Evolutionary conservation across 2,888 invertebrate species (phyloP).

Genomic region (Polydesmus complanatus): DNA sequence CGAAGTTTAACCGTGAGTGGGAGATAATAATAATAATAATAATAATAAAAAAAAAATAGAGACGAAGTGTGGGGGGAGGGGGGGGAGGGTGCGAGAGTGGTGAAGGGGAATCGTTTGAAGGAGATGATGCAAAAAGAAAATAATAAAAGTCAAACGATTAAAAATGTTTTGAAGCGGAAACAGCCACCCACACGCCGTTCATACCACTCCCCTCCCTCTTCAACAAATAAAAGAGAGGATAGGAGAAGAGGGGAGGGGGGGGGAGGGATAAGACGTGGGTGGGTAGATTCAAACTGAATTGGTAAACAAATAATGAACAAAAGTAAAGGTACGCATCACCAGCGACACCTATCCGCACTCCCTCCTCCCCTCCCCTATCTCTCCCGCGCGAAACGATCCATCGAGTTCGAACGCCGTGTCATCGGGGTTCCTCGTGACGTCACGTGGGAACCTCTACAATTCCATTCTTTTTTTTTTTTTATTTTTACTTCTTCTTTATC

Average conservation of each 20-base stretch:
- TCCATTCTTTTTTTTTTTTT: background rate
- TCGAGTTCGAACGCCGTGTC: background rate
- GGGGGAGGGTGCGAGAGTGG: background rate
- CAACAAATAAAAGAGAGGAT: background rate
- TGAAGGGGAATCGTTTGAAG: background rate
- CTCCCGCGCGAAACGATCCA: no score
- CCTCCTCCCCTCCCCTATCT: background rate
- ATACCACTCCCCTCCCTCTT: background rate
- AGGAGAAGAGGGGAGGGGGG: background rate
- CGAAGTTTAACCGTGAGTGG: no score
- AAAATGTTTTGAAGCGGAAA: background rate
- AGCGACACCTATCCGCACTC: background rate
- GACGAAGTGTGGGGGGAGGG: background rate
- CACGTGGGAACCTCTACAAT: background rate
- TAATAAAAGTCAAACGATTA: background rate
- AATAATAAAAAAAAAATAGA: no score
- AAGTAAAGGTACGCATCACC: background rate
- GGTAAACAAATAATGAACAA: background rate
- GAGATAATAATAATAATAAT: no score
- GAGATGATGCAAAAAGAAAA: background rate
- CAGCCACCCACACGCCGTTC: background rate
- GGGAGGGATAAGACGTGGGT: background rate
- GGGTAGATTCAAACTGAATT: background rate
- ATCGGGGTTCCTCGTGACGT: background rate
- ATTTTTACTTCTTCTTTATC: background rate